Evolutionary conservation across 2,888 invertebrate genomes (phyloP).

Genomic region (Dynastes grantii): DNA sequence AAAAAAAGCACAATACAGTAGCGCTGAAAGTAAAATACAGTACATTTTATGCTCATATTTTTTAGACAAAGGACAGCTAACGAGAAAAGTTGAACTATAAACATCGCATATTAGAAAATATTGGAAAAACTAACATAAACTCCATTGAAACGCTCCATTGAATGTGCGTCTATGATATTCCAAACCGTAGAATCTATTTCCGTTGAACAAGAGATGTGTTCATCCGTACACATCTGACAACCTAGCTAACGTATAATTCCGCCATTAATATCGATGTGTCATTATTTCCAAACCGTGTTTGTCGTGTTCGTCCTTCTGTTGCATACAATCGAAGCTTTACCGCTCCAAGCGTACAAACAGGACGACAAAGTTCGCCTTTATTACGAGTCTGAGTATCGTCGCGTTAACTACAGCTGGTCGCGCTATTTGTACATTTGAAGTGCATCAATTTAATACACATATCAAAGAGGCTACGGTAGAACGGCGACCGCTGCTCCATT

Average conservation of each 20-base stretch:
- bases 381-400: not conserved
- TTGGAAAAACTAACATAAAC: too few relatives aligned
- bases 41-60: too few relatives aligned
- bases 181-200: too few relatives aligned
- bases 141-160: too few relatives aligned
- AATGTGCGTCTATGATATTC: too few relatives aligned
- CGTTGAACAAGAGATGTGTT: too few relatives aligned
- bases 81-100: too few relatives aligned
- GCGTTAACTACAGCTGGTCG: slow-evolving; percentile 11
- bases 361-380: slow-evolving; percentile 8
- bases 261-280: not conserved
- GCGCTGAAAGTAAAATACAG: too few relatives aligned
- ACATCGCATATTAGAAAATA: too few relatives aligned
- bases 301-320: not conserved
- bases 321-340: not conserved
- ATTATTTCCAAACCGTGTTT: slow-evolving; percentile 7
- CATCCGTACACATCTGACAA: too few relatives aligned
- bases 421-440: slow-evolving; percentile 16
- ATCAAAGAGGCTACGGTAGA: not conserved
- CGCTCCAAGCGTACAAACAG: not conserved
- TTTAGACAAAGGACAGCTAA: too few relatives aligned
- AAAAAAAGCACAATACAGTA: too few relatives aligned
- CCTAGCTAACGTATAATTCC: slow-evolving; percentile 4
- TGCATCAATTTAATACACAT: slow-evolving; percentile 15
- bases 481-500: not conserved